Evolutionary conservation across 2,888 invertebrate genomes (phyloP).

Genomic region (Macropis europaea): DNA sequence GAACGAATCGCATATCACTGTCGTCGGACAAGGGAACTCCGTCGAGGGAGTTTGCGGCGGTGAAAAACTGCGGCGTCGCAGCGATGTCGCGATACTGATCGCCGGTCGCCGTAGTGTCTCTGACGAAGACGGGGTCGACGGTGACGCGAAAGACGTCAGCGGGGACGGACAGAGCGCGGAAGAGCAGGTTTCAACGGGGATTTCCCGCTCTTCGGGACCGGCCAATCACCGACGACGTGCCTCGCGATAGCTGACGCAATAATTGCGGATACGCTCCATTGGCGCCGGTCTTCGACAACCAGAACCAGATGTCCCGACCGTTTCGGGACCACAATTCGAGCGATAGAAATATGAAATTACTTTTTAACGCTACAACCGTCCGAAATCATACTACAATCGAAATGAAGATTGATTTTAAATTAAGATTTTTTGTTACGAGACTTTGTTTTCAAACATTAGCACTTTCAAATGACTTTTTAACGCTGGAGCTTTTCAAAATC

Average conservation of each 20-base stretch:
- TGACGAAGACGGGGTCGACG: constrained; percentile 29
- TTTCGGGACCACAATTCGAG: neutral
- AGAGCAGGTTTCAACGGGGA: constrained; percentile 69
- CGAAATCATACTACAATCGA: too few species aligned
- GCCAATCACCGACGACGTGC: constrained; percentile 63
- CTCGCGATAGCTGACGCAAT: constrained; percentile 57
- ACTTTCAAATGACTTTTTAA: too few species aligned
- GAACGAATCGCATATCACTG: constrained; percentile 24
- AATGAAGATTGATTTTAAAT: too few species aligned
- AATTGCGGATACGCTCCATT: constrained; percentile 52
- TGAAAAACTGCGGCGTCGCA: constrained; percentile 5
- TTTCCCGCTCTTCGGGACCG: constrained; percentile 69
- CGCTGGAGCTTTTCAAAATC: too few species aligned
- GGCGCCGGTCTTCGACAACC: constrained; percentile 45
- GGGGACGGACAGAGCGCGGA: constrained; percentile 48
- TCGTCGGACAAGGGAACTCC: neutral
- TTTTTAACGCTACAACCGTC: too few species aligned
- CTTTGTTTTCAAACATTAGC: too few species aligned
- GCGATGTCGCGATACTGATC: constrained; percentile 46
- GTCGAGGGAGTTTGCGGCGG: neutral
- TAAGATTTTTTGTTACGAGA: too few species aligned
- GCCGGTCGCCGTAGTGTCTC: constrained; percentile 49
- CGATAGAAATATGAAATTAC: too few species aligned
- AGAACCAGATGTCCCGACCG: neutral
- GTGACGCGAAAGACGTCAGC: constrained; percentile 41